A percentile compares a stretch with the other conserved stretches of the same genome.
phyloP scores from a whole-genome alignment of 2,888 invertebrate genomes.

The Automeris io region DNA sequence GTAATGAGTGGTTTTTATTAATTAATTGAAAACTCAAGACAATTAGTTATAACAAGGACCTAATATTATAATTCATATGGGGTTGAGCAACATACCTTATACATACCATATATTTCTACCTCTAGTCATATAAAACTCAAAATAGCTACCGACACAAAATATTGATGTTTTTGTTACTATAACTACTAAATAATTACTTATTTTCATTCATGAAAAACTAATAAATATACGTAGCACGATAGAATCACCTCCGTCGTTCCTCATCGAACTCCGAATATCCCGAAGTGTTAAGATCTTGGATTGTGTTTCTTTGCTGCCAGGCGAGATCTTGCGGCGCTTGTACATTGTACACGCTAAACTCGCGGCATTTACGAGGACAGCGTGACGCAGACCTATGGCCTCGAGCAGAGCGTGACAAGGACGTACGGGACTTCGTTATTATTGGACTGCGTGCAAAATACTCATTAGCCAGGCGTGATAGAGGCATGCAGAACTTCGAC shows the following conservation, averaged over 20 bases:
- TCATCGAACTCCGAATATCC: not conserved
- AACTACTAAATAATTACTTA: no score
- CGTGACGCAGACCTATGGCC: slow-evolving; percentile 7
- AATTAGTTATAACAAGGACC: no score
- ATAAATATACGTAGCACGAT: not conserved
- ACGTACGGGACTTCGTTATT: slow-evolving; percentile 14
- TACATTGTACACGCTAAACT: slow-evolving; percentile 41
- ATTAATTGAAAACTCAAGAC: no score
- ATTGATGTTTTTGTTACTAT: no score
- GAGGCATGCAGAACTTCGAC: not conserved
- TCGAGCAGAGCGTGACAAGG: slow-evolving; percentile 16
- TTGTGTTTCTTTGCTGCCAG: not conserved
- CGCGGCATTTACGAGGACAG: slow-evolving; percentile 14
- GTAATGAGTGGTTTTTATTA: no score
- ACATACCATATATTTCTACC: no score
- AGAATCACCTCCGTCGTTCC: not conserved
- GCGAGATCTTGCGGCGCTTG: slow-evolving; percentile 13
- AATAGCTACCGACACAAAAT: no score
- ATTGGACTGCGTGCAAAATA: slow-evolving; percentile 1
- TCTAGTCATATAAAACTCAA: no score
- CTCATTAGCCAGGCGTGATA: not conserved
- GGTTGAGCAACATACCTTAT: no score
- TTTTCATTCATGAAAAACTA: no score
- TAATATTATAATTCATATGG: no score
- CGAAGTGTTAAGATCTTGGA: slow-evolving; percentile 7